Evolutionary conservation across 2,797 vertebrate species (phyloP).

Genomic region (Typhlichthys subterraneus): DNA sequence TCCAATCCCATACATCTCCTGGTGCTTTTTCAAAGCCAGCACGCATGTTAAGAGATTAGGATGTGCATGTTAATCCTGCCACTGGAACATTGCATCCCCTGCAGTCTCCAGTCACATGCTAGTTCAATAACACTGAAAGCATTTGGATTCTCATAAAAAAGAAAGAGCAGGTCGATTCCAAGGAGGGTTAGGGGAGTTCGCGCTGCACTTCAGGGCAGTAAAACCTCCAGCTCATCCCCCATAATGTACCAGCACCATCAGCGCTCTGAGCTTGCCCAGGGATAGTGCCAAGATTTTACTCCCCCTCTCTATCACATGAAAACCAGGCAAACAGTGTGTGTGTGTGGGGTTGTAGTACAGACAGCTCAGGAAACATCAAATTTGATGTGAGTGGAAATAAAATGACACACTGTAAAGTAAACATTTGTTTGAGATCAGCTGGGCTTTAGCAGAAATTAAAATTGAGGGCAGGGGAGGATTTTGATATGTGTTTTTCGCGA

Average conservation of each 20-base stretch:
- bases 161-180: constrained; percentile 57
- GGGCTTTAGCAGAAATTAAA: constrained; percentile 11
- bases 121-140: constrained; percentile 43
- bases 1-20: too few species aligned
- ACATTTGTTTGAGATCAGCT: constrained; percentile 33
- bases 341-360: neutral
- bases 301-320: constrained; percentile 13
- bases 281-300: constrained; percentile 35
- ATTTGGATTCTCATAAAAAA: constrained; percentile 61
- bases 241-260: constrained; percentile 18
- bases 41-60: too few species aligned
- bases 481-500: constrained; percentile 17
- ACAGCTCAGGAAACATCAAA: neutral
- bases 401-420: constrained; percentile 15
- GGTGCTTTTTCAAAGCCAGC: too few species aligned
- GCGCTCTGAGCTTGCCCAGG: constrained; percentile 50
- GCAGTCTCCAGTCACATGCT: constrained; percentile 38
- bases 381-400: neutral
- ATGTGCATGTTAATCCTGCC: neutral
- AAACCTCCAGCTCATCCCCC: constrained; percentile 54
- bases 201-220: constrained; percentile 58
- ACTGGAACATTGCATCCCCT: constrained; percentile 48
- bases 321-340: constrained; percentile 4
- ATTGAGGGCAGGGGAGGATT: constrained; percentile 13
- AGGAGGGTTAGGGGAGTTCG: constrained; percentile 51